Base-by-base conservation (phyloP, 2,888 invertebrate genomes). In the Drosophila maculinotata region DNA sequence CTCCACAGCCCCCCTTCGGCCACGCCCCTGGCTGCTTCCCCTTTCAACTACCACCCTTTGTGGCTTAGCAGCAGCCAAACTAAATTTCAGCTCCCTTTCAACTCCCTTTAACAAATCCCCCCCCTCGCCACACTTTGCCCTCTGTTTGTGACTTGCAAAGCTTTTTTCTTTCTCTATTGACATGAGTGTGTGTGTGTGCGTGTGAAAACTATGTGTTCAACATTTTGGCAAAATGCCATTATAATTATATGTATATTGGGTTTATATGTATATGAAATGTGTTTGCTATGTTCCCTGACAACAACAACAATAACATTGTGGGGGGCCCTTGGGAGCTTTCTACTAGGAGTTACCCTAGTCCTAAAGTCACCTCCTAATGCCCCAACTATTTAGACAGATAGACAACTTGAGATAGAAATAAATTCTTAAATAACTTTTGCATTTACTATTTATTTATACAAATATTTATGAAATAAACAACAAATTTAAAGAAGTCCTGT, bases 211-310 rank as follows among this genome's bases (percentile, higher is more conserved):
- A n/a, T 66, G 39, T 48, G 48, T 47, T 49, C 45, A 65, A 59
- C 57, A 76, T 79, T 82, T 82, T 81, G 80, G 80, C 86, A 76
- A 83, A 82, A 79, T 76, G 79, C 83, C 86, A 86, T 79, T 83
- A 81, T 86, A 86, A 81, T 86, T 86, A 86, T 85, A 84, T 68
- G 56, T 62, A 54, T 59, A 54, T 59, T 62, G 44, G 14, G 31
- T 31, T 10, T 39, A 28, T 12, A 31, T n/a, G 23, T 59, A 31
- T n/a, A 28, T 59, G 25, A 35, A 49, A 45, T 47, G 47, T 60
- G 47, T 54, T 44, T 60, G 60, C 31, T 14, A 30, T 56, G n/a
- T 47, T 42, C 20, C 26, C 70, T 41, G 23, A 15, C 47, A 54
- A 47, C 39, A 51, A 12, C 33, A 52, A 3, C 15, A 31, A n/a